These are phyloP conservation scores for Caenorhabditis sinica DNA, from an alignment of 2,888 invertebrate genomes.

Conservation along the genomic window DNA sequence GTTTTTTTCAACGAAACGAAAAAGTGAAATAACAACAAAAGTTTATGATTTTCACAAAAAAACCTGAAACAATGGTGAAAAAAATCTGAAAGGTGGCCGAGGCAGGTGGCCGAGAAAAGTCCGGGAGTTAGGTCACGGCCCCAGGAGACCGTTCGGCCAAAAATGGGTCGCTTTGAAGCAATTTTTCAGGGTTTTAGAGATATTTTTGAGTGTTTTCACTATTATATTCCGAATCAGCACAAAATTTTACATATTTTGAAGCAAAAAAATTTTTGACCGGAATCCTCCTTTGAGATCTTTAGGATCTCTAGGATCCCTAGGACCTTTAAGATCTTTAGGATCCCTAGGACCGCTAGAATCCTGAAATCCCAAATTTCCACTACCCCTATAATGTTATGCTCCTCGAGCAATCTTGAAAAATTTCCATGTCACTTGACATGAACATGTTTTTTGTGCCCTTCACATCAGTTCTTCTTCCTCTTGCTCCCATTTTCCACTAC, in stretches of 20 bases:
- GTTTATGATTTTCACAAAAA: too few species aligned
- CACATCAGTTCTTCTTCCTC: background rate
- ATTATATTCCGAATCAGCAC: too few species aligned
- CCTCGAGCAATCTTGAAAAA: background rate
- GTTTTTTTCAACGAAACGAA: too few species aligned
- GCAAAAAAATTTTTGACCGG: too few species aligned
- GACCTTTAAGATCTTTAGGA: background rate
- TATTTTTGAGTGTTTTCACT: too few species aligned
- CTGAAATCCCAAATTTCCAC: background rate
- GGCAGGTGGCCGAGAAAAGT: background rate
- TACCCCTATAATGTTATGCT: background rate
- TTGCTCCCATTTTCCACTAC: background rate
- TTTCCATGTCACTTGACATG: slow-evolving; percentile 25
- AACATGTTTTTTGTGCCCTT: slow-evolving; percentile 31
- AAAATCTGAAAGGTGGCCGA: background rate
- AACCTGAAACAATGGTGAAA: too few species aligned
- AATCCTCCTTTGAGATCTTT: background rate
- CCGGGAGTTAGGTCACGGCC: background rate
- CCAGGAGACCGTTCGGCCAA: too few species aligned
- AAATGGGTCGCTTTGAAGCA: too few species aligned
- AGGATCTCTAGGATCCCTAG: background rate
- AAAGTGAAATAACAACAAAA: too few species aligned
- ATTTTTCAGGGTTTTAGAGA: too few species aligned
- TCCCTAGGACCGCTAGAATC: background rate
- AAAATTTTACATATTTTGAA: too few species aligned